Evolutionary conservation across 2,113 vertebrate genomes (phyloP), one percentile per base, ranked within the genome.

Genomic region (Melospiza melodia): DNA sequence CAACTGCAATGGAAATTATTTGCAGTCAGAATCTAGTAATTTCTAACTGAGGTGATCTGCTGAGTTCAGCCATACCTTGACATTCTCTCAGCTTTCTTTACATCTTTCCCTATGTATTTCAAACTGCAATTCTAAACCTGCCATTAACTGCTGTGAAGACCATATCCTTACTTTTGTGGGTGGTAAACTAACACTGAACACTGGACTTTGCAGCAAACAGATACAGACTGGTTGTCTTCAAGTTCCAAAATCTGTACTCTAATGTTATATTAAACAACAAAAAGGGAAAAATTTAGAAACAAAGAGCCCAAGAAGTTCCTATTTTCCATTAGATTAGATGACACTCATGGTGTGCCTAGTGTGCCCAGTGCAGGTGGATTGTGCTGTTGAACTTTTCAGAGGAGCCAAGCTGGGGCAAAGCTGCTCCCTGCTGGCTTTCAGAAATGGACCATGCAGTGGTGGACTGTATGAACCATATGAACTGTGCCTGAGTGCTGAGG

Each of bases 391-490:
- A 44, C 24, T 41, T 54, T 59, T 15, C 19, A 65, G 28, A 21
- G 12, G 12, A 49, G 24, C 6, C 28, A 44, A 24, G 17, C 5
- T 55, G 51, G 10, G 2, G 1, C 12, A 37, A 24, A 61, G 16
- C 15, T 37, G 17, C 16, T 75, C 12, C 12, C 10, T 46, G 6
- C 1, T 58, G 58, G 4, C 48, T 63, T 24, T 58, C n/a, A 2
- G 2, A 58, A 35, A 37, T 5, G 43, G 5, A 30, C 7, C 18
- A 13, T 24, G 10, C 11, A 37, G 31, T 12, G 10, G 12, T 25
- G 31, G 51, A 6, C 11, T 23, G 9, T 10, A 20, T 6, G 18
- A 30, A 15, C 31, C 4, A 0, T 3, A 15, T 4, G 10, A 23
- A n/a, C 16, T n/a, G 17, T 63, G 31, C 15, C 18, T 21, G 30